Evolutionary conservation across 2,888 invertebrate species (phyloP), one percentile per base, ranked within the genome.

Genomic region (Danaus chrysippus): DNA sequence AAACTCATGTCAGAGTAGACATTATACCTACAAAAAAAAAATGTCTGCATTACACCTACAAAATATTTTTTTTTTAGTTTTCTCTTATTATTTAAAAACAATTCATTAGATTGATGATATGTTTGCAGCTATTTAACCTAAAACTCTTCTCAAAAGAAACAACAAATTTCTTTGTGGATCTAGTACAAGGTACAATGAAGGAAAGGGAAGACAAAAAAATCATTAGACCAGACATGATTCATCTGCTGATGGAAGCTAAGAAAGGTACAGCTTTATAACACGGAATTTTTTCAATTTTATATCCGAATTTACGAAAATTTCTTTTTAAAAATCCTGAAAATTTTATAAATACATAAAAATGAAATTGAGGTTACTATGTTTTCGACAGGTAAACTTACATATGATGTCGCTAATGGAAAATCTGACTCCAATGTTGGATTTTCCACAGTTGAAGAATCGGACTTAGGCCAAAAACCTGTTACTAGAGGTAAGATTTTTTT

Each of bases 181-280:
- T 86, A 3, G 83, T 88, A 0, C 63, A 76, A 6, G 77, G 75
- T 5, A 76, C 87, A 6, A 87, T 91, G 77, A 76, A 74, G 68
- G 85, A 82, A 1, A 79, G 90, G 0, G 78, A 83, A 55, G 66
- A 72, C 8, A 66, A 82, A 5, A 78, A 83, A 0, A 83, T 86
- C 12, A 69, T 83, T 8, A 78, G 91, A 1, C 84, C 84, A 1
- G 90, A 91, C 64, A 91, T 92, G 88, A 89, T 92, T 12, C 86
- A 92, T 64, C 68, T 92, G 11, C 73, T 92, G 3, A 82, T 92
- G 81, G 88, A 92, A 72, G 87, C 92, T 8, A 86, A 84, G 62
- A 86, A 85, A 73, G 86, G 83, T 69, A 69, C 41, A 46, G 81
- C n/a, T n/a, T 52, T 52, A 42, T 56, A 54, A 55, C 43, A 42